Conservation (phyloP, 2,113 vertebrate genomes). For the Orientallactaga bullata region DNA sequence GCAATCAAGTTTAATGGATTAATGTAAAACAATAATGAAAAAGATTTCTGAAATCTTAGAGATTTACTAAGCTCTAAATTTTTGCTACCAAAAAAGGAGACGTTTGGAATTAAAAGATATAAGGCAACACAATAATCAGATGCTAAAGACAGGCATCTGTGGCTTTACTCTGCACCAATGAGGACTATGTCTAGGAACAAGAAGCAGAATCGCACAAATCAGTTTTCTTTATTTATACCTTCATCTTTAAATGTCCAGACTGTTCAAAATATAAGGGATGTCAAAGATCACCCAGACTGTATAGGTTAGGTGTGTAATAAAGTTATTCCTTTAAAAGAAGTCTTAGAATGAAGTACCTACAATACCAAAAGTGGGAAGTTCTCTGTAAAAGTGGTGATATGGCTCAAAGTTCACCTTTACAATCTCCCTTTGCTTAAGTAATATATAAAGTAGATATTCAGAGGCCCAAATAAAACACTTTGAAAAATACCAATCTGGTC, state of each 20-base stretch:
- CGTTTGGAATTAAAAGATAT: background rate
- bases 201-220: background rate
- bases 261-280: background rate
- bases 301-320: background rate
- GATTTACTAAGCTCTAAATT: background rate
- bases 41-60: too few species aligned
- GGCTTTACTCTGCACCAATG: background rate
- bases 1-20: too few species aligned
- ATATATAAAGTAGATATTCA: background rate
- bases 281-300: background rate
- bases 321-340: conserved; percentile 7
- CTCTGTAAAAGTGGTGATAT: background rate
- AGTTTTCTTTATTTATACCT: background rate
- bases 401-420: background rate
- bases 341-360: background rate
- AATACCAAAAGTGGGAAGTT: background rate
- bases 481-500: background rate
- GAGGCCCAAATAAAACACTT: background rate
- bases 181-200: background rate
- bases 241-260: background rate
- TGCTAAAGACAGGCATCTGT: background rate
- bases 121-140: background rate
- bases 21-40: too few species aligned
- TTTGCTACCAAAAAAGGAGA: background rate
- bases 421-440: background rate